Evolutionary conservation across 2,888 invertebrate genomes (phyloP).

Genomic region (Phaedon cochleariae): DNA sequence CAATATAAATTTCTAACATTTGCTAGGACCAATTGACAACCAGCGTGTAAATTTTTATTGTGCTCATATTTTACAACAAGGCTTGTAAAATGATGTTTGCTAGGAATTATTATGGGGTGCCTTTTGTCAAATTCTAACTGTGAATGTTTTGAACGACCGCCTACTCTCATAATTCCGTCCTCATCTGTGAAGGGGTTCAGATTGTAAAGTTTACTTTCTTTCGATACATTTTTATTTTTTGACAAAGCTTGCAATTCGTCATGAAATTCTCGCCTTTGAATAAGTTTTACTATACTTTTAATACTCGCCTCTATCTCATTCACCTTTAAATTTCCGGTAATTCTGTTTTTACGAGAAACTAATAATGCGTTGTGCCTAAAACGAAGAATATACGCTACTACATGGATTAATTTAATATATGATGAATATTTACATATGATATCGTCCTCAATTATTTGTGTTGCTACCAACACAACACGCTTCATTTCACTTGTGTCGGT

Average conservation of each 20-base stretch:
- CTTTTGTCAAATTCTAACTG: constrained; percentile 4
- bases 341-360: too few species aligned
- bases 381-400: not conserved
- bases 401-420: not conserved
- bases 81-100: constrained; percentile 9
- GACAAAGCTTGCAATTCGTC: not conserved
- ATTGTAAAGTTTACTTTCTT: not conserved
- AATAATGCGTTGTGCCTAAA: not conserved
- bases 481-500: not conserved
- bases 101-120: constrained; percentile 11
- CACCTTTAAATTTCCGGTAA: too few species aligned
- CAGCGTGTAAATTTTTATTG: constrained; percentile 31
- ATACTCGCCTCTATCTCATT: too few species aligned
- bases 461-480: not conserved
- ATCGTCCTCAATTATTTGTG: not conserved
- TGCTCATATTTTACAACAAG: not conserved
- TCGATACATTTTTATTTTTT: not conserved
- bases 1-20: constrained; percentile 24
- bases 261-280: not conserved
- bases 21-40: constrained; percentile 28
- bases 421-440: not conserved
- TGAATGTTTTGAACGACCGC: not conserved
- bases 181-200: not conserved
- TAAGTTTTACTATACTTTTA: not conserved
- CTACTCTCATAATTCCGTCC: not conserved